phyloP scores from a whole-genome alignment of 1,140 invertebrate genomes.

The Oncopeltus fasciatus region DNA sequence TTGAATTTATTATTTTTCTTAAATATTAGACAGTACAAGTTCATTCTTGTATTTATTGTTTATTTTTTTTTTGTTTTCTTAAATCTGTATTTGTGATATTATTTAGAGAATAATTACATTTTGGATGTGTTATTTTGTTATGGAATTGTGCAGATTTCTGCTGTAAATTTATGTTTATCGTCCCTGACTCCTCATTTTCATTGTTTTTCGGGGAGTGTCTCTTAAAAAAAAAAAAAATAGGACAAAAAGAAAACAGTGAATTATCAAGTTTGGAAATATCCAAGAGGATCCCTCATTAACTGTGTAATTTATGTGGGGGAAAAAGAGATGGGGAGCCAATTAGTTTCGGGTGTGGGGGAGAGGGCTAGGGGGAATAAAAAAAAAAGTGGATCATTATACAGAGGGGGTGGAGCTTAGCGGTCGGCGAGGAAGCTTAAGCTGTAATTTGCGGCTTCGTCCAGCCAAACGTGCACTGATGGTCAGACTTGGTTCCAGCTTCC shows the following conservation, averaged over 20 bases:
- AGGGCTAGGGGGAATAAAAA: neutral
- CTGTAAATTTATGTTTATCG: too few species aligned
- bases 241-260: neutral
- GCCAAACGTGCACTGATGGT: too few species aligned
- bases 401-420: neutral
- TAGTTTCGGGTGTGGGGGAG: neutral
- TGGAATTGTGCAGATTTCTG: too few species aligned
- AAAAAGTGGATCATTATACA: slow-evolving; percentile 3
- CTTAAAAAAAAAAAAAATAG: neutral
- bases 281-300: slow-evolving; percentile 6
- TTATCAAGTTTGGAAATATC: slow-evolving; percentile 4
- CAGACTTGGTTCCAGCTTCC: too few species aligned
- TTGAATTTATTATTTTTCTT: too few species aligned
- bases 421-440: neutral
- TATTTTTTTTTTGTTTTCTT: neutral
- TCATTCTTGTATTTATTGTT: too few species aligned
- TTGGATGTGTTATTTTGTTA: too few species aligned
- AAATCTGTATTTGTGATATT: neutral
- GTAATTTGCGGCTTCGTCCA: neutral
- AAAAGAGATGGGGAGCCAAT: slow-evolving; percentile 3
- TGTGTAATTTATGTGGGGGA: slow-evolving; percentile 1
- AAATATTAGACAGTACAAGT: too few species aligned
- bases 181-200: too few species aligned
- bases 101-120: neutral
- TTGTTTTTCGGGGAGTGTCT: too few species aligned